phyloP scores from a whole-genome alignment of 2,797 vertebrate genomes.

The Acrossocheilus fasciatus region DNA sequence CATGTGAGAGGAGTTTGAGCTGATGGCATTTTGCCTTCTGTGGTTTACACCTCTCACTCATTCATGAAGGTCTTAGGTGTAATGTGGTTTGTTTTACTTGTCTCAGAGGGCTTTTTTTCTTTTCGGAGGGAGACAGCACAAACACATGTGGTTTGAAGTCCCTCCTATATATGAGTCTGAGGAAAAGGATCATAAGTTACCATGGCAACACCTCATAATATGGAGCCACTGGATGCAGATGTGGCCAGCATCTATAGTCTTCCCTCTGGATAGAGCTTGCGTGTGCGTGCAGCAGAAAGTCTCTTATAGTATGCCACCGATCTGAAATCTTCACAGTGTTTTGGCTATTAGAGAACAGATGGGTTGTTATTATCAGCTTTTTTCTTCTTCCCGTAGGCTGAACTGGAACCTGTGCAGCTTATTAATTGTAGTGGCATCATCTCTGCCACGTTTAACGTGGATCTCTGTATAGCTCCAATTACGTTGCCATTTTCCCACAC shows the following conservation, averaged over 20 bases:
- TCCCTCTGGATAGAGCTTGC: neutral
- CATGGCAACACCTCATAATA: constrained; percentile 53
- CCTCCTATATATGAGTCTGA: neutral
- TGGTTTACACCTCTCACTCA: constrained; percentile 29
- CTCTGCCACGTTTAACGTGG: neutral
- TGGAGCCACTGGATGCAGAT: constrained; percentile 50
- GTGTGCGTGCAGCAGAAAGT: neutral
- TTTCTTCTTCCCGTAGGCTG: constrained; percentile 29
- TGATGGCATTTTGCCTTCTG: constrained; percentile 40
- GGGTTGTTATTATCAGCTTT: constrained; percentile 20
- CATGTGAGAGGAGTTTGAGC: constrained; percentile 33
- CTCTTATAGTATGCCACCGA: neutral
- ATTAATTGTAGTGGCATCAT: constrained; percentile 46
- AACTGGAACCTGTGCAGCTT: constrained; percentile 22
- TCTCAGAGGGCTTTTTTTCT: neutral
- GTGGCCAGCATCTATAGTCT: constrained; percentile 41
- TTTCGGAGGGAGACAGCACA: neutral
- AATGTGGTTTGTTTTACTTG: neutral
- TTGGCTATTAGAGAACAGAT: constrained; percentile 25
- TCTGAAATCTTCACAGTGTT: constrained; percentile 17
- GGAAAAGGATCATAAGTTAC: constrained; percentile 47
- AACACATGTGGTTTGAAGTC: neutral
- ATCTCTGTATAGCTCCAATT: constrained; percentile 31
- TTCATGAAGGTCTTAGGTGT: constrained; percentile 4
- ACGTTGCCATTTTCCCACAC: constrained; percentile 8